phyloP scores from a whole-genome alignment of 2,888 invertebrate genomes.

The Stenchaetothrips biformis region DNA sequence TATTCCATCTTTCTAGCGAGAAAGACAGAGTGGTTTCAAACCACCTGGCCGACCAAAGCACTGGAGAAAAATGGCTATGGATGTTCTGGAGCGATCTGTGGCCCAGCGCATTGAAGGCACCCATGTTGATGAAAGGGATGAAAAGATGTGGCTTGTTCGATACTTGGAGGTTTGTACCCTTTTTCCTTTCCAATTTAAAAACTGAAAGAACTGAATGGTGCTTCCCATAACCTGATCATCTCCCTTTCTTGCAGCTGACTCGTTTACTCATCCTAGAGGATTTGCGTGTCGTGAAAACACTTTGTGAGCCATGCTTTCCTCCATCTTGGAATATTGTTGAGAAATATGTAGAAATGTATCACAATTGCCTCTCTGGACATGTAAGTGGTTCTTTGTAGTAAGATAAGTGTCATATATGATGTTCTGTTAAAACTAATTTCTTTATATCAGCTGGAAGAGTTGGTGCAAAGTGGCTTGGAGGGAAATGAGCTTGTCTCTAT shows the following conservation, averaged over 20 bases:
- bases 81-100: conserved; percentile 73
- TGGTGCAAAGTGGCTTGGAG: conserved; percentile 81
- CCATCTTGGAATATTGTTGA: conserved; percentile 89
- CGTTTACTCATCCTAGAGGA: conserved; percentile 86
- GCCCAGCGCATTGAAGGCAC: conserved; percentile 88
- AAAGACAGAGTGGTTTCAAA: conserved; percentile 78
- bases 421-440: conserved; percentile 15
- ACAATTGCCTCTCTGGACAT: conserved; percentile 75
- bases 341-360: conserved; percentile 90
- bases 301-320: conserved; percentile 92
- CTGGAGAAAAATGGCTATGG: conserved; percentile 83
- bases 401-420: not conserved
- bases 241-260: conserved; percentile 49
- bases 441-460: conserved; percentile 60
- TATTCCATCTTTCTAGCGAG: conserved; percentile 51
- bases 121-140: conserved; percentile 83
- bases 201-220: not conserved
- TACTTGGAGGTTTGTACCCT: conserved; percentile 66
- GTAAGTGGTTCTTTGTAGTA: conserved; percentile 49
- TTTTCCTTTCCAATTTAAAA: conserved; percentile 23
- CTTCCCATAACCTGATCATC: no score
- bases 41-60: conserved; percentile 91
- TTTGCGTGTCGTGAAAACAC: conserved; percentile 80
- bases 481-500: conserved; percentile 96
- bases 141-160: conserved; percentile 93